These are phyloP conservation scores for Axinella damicornis DNA, from an alignment of 37 sponge, comb jelly and placozoan species.

Conservation along the genomic window DNA sequence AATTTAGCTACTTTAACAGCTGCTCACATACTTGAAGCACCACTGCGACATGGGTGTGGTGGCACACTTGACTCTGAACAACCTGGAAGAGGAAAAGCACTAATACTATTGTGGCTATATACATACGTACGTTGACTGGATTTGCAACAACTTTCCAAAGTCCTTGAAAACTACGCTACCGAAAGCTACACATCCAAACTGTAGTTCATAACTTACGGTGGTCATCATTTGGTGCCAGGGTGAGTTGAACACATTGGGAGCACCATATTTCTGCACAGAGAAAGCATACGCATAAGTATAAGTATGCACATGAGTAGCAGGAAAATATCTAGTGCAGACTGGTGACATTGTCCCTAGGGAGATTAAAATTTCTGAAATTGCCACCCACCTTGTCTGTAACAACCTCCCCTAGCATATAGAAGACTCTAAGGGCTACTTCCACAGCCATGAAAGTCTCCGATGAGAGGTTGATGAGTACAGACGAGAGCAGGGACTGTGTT, in stretches of 20 bases:
- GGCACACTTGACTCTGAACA: constrained; percentile 55
- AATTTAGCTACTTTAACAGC: background rate
- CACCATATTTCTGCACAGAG: constrained; percentile 29
- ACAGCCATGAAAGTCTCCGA: constrained; percentile 67
- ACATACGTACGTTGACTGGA: too few species aligned
- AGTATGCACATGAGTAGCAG: background rate
- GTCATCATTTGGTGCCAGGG: constrained; percentile 80
- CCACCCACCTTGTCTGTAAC: constrained; percentile 69
- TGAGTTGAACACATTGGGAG: constrained; percentile 31
- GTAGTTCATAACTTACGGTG: constrained; percentile 31
- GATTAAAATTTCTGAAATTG: too few species aligned
- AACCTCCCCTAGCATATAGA: constrained; percentile 86
- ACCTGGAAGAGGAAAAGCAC: constrained; percentile 41
- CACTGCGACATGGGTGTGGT: constrained; percentile 74
- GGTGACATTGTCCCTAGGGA: too few species aligned
- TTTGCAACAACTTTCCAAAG: too few species aligned
- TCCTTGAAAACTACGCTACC: too few species aligned
- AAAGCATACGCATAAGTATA: background rate
- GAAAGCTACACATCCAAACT: too few species aligned
- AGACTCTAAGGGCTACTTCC: constrained; percentile 74
- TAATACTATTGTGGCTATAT: too few species aligned
- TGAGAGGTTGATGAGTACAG: constrained; percentile 29
- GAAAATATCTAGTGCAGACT: too few species aligned
- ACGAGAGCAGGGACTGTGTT: constrained; percentile 35
- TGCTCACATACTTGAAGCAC: constrained; percentile 57